Evolutionary conservation across 2,888 invertebrate genomes (phyloP), one percentile per base, ranked within the genome.

Genomic region (Drosophila suboccidentalis): DNA sequence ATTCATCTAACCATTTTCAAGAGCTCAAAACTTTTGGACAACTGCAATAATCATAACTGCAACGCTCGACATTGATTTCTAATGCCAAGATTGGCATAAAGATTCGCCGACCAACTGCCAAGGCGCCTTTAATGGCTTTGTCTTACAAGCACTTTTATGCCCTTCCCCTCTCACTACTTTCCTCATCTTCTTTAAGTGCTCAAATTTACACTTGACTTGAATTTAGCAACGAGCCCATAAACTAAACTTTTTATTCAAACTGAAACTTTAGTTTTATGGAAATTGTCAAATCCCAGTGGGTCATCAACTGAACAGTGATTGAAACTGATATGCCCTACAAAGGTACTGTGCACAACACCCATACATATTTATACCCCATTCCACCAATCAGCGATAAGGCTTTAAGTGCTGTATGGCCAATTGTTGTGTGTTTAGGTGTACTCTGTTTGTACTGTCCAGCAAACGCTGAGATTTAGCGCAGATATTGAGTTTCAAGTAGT

Each of bases 21-120:
- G 44, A 17, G 44, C 53, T 61, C 43, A 61, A 83, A 85, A 64
- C 41, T 70, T 85, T 85, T 77, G 57, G 63, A 78, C 88, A 88
- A 88, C 88, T 85, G 84, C 89, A 85, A 85, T 85, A 85, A 85
- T 88, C 88, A 85, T 85, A 85, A 88, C 87, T 88, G 84, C 87
- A 88, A 75, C 55, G 68, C 74, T 66, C 72, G 59, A 78, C 84
- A 88, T 84, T 88, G 84, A 84, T 84, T 84, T 83, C 81, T 78
- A 78, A 76, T 76, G 80, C 71, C n/a, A 62, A 85, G 78, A 87
- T 87, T 82, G 71, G 72, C 71, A 76, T 58, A 68, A 78, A 79
- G 80, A 79, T 76, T 62, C 53, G 41, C 43, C 39, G 29, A 50
- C 60, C 47, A 61, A 76, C 44, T 61, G 50, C 49, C 39, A 75